Evolutionary conservation across 1,140 invertebrate genomes (phyloP).

Genomic region (Wasmannia auropunctata): DNA sequence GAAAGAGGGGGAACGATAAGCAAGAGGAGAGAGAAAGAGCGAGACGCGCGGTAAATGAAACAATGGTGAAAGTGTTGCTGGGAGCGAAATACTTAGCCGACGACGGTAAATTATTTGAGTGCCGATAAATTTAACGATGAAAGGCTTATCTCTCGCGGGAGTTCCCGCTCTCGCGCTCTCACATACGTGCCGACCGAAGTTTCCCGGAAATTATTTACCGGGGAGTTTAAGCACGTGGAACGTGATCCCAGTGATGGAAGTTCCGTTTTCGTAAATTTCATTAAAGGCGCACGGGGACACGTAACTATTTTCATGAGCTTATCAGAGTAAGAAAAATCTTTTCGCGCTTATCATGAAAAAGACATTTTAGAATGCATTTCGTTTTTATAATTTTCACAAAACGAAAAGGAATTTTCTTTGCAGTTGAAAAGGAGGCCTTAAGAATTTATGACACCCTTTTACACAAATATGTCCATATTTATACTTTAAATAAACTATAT

Average conservation of each 20-base stretch:
- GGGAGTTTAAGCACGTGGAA: slow-evolving; percentile 11
- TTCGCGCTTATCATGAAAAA: background rate
- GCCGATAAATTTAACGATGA: slow-evolving; percentile 52
- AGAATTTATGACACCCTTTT: no score
- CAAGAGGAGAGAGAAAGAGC: background rate
- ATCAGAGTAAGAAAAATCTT: background rate
- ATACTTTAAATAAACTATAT: no score
- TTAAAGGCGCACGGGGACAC: background rate
- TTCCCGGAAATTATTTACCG: slow-evolving; percentile 35
- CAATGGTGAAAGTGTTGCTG: slow-evolving; percentile 36
- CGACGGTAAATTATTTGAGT: slow-evolving; percentile 41
- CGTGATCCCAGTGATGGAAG: slow-evolving; percentile 5
- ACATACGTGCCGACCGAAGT: slow-evolving; percentile 8
- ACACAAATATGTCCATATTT: no score
- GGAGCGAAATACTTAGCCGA: slow-evolving; percentile 28
- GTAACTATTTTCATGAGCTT: background rate
- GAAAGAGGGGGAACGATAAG: background rate
- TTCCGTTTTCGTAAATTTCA: slow-evolving; percentile 37
- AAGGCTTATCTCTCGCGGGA: slow-evolving; percentile 39
- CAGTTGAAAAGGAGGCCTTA: no score
- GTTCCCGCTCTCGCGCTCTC: slow-evolving; percentile 11
- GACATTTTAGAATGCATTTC: background rate
- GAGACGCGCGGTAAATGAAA: slow-evolving; percentile 4
- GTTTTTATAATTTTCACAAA: background rate
- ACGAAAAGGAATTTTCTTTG: no score